Evolutionary conservation across 53 echinoderm and acorn worm species (phyloP).

Genomic region (Mesocentrotus franciscanus): DNA sequence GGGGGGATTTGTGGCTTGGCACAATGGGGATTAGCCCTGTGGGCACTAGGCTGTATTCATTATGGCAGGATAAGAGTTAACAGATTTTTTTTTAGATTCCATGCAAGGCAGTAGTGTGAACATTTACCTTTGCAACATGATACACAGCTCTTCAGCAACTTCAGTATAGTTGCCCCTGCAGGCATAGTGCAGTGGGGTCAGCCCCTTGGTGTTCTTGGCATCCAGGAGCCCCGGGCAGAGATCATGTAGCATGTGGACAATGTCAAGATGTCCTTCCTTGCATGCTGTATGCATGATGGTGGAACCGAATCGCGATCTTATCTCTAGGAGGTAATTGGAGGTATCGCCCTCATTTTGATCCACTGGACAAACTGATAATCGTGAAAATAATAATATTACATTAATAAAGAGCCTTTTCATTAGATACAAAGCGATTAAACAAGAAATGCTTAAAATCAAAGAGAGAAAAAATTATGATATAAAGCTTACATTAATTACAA

Average conservation of each 20-base stretch:
- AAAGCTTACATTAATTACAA: no score
- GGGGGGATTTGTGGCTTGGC: no score
- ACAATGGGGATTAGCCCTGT: no score
- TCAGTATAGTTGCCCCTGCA: constrained; percentile 38
- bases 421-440: no score
- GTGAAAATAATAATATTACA: background rate
- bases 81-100: no score
- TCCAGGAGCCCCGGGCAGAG: background rate
- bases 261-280: background rate
- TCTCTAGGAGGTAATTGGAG: background rate
- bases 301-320: background rate
- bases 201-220: background rate
- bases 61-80: no score
- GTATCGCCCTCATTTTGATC: background rate
- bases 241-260: background rate
- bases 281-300: constrained; percentile 6
- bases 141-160: background rate
- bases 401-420: no score
- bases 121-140: background rate
- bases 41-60: no score
- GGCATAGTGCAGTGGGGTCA: constrained; percentile 21
- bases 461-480: no score
- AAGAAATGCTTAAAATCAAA: no score
- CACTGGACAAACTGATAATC: background rate
- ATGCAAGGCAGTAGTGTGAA: background rate